phyloP scores from a whole-genome alignment of 2,888 invertebrate species.

The Salticus scenicus region DNA sequence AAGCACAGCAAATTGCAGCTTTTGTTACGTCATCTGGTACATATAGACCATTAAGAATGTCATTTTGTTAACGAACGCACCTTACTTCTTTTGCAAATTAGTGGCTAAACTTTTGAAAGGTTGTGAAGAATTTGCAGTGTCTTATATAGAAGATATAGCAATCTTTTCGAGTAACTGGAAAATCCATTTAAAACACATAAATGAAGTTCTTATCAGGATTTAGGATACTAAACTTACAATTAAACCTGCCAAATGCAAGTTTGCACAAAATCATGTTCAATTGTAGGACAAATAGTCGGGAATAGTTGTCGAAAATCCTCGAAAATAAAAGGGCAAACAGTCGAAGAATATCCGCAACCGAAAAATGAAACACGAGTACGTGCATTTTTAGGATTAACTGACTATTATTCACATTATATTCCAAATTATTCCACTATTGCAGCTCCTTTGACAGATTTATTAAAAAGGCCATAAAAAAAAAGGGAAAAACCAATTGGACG shows the following conservation, averaged over 20 bases:
- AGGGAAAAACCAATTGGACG: background rate
- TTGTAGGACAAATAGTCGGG: slow-evolving; percentile 3
- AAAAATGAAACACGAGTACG: slow-evolving; percentile 21
- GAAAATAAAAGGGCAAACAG: slow-evolving; percentile 7
- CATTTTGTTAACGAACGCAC: background rate
- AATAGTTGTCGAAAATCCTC: background rate
- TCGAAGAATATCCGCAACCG: slow-evolving; percentile 43
- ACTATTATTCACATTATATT: slow-evolving; percentile 35
- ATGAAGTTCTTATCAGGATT: background rate
- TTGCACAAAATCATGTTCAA: background rate
- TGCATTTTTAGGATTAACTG: slow-evolving; percentile 42
- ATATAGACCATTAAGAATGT: background rate
- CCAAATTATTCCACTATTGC: background rate
- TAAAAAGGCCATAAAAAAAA: background rate
- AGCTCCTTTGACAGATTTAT: background rate
- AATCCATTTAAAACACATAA: background rate
- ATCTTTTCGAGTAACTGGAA: slow-evolving; percentile 21
- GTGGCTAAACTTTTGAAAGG: background rate
- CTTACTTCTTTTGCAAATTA: slow-evolving; percentile 5
- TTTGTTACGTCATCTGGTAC: slow-evolving; percentile 21
- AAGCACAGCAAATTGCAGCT: background rate
- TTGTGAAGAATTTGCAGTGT: slow-evolving; percentile 10
- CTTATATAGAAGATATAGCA: slow-evolving; percentile 35
- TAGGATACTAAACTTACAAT: background rate
- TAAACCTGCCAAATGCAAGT: background rate